These are phyloP conservation scores for Leucophora obtusa DNA, from an alignment of 2,888 invertebrate species.

Conservation along the genomic window DNA sequence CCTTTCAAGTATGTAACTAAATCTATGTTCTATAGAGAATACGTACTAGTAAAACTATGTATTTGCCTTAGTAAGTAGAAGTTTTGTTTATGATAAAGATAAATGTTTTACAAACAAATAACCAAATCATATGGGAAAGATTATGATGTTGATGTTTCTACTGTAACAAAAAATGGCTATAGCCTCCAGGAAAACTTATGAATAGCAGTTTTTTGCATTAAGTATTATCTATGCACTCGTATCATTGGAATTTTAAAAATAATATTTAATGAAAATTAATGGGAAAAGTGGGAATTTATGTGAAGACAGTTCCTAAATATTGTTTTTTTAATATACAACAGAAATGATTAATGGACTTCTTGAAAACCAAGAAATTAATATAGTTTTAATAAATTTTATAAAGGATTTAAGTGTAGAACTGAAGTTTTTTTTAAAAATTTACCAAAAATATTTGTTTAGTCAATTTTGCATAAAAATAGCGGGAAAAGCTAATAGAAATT, in stretches of 20 bases:
- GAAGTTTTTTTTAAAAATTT: no score
- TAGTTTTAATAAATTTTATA: no score
- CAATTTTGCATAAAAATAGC: no score
- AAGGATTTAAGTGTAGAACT: no score
- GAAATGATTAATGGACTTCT: no score
- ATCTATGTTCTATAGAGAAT: not conserved
- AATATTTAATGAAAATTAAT: constrained; percentile 62
- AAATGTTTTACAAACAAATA: constrained; percentile 51
- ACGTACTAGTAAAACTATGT: not conserved
- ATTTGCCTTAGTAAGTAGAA: constrained; percentile 28
- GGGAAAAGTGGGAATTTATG: constrained; percentile 39
- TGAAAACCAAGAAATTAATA: no score
- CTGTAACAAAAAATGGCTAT: constrained; percentile 11
- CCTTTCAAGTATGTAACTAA: constrained; percentile 17
- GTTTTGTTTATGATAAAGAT: constrained; percentile 21
- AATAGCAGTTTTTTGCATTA: constrained; percentile 43
- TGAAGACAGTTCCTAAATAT: not conserved
- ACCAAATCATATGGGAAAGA: constrained; percentile 30
- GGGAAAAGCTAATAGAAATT: no score
- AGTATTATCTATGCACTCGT: constrained; percentile 33
- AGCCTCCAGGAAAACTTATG: constrained; percentile 42
- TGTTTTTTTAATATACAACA: no score
- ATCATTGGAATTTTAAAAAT: constrained; percentile 36
- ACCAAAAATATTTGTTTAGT: no score
- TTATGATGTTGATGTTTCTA: constrained; percentile 3